Evolutionary conservation across 2,888 invertebrate species (phyloP).

Genomic region (Dromius quadrimaculatus): DNA sequence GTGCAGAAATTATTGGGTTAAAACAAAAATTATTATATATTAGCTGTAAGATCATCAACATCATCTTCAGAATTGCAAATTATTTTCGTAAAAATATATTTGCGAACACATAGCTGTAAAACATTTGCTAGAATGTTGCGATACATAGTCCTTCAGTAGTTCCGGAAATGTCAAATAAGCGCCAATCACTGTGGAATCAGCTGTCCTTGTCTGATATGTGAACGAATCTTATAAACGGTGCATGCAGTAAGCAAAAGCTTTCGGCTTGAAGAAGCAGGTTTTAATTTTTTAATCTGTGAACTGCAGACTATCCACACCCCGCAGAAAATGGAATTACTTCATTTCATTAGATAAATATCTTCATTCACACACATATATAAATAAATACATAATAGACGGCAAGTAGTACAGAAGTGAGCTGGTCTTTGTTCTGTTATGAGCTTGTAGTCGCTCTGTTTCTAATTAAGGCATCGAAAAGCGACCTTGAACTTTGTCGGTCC

Average conservation of each 20-base stretch:
- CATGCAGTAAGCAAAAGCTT: slow-evolving; percentile 30
- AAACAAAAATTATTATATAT: neutral
- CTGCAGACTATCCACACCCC: neutral
- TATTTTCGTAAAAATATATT: no score
- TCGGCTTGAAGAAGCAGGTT: slow-evolving; percentile 27
- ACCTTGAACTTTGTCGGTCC: no score
- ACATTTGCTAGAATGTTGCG: slow-evolving; percentile 70
- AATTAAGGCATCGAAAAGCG: no score
- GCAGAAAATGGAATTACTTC: no score
- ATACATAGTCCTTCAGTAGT: slow-evolving; percentile 55
- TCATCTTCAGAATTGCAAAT: no score
- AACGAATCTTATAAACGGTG: slow-evolving; percentile 17
- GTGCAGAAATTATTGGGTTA: neutral
- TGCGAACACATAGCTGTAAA: slow-evolving; percentile 59
- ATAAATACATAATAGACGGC: no score
- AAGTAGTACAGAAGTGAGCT: no score
- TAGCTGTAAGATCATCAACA: no score
- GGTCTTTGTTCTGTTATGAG: no score
- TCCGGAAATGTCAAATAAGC: slow-evolving; percentile 10
- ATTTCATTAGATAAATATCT: no score
- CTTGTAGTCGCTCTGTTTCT: no score
- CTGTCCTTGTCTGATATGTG: slow-evolving; percentile 25
- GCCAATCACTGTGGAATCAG: slow-evolving; percentile 32
- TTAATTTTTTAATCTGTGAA: slow-evolving; percentile 16
- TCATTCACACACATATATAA: no score